A percentile compares a stretch with the other conserved stretches of the same genome.
Evolutionary conservation across 2,113 vertebrate species (phyloP).

Genomic region (Calidris pygmaea): DNA sequence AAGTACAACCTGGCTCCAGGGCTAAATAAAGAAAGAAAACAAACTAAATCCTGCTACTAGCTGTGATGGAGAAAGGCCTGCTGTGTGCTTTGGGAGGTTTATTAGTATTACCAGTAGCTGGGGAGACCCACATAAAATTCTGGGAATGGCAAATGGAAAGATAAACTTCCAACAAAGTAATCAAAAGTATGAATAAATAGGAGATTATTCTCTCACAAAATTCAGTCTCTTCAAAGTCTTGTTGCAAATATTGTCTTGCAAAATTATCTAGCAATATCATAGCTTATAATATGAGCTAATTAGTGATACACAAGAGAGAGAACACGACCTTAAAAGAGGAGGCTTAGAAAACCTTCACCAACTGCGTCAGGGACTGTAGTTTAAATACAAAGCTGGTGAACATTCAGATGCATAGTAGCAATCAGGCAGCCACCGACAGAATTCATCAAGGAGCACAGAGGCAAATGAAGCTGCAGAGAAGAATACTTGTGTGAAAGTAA

Average conservation of each 20-base stretch:
- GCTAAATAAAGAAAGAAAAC: slow-evolving; percentile 31
- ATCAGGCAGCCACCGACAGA: not conserved
- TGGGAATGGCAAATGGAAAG: not conserved
- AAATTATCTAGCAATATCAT: not conserved
- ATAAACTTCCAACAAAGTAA: not conserved
- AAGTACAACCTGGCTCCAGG: not conserved
- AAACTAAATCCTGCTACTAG: not conserved
- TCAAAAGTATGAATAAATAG: not conserved
- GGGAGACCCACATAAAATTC: not conserved
- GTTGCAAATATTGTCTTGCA: not conserved
- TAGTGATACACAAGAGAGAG: not conserved
- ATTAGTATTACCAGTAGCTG: not conserved
- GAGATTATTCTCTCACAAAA: not conserved
- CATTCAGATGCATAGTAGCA: not conserved
- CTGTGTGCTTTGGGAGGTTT: not conserved
- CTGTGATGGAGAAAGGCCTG: not conserved
- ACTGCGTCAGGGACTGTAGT: not conserved
- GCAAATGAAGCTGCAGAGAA: not conserved
- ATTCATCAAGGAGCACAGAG: not conserved
- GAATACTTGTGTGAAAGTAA: not conserved
- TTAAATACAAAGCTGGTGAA: not conserved
- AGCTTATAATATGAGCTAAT: not conserved
- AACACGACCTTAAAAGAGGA: not conserved
- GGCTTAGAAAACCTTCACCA: not conserved
- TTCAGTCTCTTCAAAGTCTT: not conserved